phyloP scores from a whole-genome alignment of 2,888 invertebrate species.

The Eustalomyia histrio region DNA sequence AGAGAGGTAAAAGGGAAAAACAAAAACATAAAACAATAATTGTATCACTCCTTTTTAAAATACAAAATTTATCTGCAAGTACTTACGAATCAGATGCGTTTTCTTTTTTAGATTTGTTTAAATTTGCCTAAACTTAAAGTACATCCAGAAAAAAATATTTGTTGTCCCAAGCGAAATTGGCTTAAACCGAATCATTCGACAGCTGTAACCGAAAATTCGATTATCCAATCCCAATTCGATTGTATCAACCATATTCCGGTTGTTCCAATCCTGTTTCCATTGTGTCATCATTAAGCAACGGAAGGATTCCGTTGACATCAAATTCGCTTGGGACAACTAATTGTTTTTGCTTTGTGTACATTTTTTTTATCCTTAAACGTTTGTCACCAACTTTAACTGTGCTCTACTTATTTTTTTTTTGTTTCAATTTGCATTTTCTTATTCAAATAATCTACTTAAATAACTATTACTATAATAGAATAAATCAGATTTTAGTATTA shows the following conservation, averaged over 20 bases:
- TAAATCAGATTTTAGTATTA: conserved; percentile 59
- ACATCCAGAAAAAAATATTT: no score
- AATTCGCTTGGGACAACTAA: no score
- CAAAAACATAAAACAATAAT: conserved; percentile 20
- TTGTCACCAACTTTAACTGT: conserved; percentile 1
- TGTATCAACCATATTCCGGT: no score
- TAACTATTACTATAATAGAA: conserved; percentile 23
- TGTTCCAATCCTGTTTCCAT: no score
- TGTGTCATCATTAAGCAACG: no score
- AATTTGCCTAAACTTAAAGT: conserved; percentile 50
- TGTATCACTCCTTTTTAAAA: conserved; percentile 42
- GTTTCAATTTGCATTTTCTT: not conserved
- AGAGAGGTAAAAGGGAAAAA: not conserved
- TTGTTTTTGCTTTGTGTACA: no score
- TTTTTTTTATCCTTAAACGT: conserved; percentile 1
- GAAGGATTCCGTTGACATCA: no score
- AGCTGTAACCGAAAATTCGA: no score
- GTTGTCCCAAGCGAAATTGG: no score
- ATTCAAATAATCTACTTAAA: conserved; percentile 47
- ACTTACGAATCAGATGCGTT: not conserved
- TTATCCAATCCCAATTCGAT: no score
- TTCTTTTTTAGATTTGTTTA: not conserved
- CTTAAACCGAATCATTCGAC: no score
- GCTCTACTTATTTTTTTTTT: not conserved
- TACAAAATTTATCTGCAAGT: not conserved